A percentile compares a stretch with the other conserved stretches of the same genome.
These are phyloP conservation scores for Oreohelix idahoensis DNA, from an alignment of 1,140 invertebrate genomes.

Conservation along the genomic window DNA sequence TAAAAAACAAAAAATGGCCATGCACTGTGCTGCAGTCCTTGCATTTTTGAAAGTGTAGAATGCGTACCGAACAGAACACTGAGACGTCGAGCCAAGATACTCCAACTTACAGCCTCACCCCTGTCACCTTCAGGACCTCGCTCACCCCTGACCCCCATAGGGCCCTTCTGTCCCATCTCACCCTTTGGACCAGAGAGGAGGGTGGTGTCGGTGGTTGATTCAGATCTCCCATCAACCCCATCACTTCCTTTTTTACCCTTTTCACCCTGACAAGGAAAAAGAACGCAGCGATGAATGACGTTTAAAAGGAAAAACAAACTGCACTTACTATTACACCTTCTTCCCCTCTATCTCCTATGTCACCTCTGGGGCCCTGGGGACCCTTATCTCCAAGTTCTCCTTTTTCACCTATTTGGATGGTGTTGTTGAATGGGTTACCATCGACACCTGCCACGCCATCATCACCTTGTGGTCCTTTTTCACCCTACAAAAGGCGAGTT, in stretches of 20 bases:
- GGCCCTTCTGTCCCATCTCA: not conserved
- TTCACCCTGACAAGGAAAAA: not conserved
- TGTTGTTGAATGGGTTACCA: not conserved
- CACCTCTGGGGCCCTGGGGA: not conserved
- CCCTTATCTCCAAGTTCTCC: constrained; percentile 2
- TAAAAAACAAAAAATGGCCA: not conserved
- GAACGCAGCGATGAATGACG: no score
- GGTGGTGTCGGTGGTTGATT: not conserved
- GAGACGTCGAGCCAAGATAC: not conserved
- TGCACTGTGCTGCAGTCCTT: not conserved
- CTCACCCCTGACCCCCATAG: not conserved
- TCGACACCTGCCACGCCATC: not conserved
- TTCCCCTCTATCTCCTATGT: not conserved
- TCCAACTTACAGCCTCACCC: not conserved
- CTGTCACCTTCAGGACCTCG: not conserved
- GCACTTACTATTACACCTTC: no score
- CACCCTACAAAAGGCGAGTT: not conserved
- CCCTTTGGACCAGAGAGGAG: not conserved
- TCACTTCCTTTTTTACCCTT: not conserved
- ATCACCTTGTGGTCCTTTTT: not conserved
- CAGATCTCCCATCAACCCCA: not conserved
- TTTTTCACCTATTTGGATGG: not conserved
- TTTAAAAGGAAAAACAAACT: no score
- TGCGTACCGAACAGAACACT: not conserved
- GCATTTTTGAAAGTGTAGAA: not conserved